phyloP scores from a whole-genome alignment of 2,888 invertebrate species.

The Azorinus chamasolen region DNA sequence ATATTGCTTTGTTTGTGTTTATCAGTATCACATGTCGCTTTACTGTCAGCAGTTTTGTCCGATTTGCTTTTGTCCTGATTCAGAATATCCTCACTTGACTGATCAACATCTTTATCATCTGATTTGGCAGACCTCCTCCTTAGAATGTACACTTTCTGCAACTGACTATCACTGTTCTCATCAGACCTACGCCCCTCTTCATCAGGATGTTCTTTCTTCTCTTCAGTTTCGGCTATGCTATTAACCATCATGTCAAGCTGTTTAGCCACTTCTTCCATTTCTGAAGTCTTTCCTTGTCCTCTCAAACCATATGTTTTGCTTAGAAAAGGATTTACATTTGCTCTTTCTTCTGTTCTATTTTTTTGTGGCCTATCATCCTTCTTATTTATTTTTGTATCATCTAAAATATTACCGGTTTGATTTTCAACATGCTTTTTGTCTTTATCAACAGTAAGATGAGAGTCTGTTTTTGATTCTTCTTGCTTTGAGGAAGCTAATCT shows the following conservation, averaged over 20 bases:
- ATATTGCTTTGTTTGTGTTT: conserved; percentile 3
- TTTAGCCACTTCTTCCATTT: too few species aligned
- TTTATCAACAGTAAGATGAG: not conserved
- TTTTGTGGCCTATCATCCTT: not conserved
- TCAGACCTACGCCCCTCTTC: not conserved
- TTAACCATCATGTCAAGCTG: too few species aligned
- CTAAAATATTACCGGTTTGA: not conserved
- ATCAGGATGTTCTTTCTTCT: conserved; percentile 17
- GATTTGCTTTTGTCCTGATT: not conserved
- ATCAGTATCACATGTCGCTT: not conserved
- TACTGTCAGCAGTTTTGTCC: not conserved
- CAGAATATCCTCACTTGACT: not conserved
- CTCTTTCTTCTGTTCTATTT: too few species aligned
- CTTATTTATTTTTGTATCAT: not conserved
- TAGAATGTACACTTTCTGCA: not conserved
- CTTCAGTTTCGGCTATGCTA: not conserved
- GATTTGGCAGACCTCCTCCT: not conserved
- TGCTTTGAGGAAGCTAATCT: conserved; percentile 15
- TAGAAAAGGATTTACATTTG: too few species aligned
- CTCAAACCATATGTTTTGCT: too few species aligned
- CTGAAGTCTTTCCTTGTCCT: too few species aligned
- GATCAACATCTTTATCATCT: not conserved
- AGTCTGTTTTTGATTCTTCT: not conserved
- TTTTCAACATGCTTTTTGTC: not conserved
- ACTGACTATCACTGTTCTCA: not conserved